Evolutionary conservation across 2,888 invertebrate species (phyloP).

Genomic region (Cheilosia pagana): DNA sequence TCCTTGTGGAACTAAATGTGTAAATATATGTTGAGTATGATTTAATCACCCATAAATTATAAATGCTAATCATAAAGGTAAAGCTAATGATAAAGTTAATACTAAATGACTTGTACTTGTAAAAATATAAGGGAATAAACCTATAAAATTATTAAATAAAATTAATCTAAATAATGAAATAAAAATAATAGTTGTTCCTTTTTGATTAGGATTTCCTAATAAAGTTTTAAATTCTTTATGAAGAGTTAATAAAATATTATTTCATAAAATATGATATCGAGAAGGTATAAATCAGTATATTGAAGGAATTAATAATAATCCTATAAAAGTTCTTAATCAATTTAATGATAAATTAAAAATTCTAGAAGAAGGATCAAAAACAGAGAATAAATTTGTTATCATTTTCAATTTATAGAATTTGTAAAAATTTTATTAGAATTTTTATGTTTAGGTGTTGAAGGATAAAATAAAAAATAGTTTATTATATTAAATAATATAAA

Average conservation of each 20-base stretch:
- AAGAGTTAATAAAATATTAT: neutral
- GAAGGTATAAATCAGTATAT: neutral
- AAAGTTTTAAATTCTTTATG: neutral
- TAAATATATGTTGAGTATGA: slow-evolving; percentile 87
- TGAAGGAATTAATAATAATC: slow-evolving; percentile 84
- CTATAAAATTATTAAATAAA: neutral
- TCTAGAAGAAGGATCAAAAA: too few relatives aligned
- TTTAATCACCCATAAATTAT: slow-evolving; percentile 88
- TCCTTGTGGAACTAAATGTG: slow-evolving; percentile 88
- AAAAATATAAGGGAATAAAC: neutral
- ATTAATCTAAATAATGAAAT: neutral
- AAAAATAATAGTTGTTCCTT: neutral
- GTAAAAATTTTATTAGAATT: slow-evolving; percentile 76
- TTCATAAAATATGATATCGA: neutral
- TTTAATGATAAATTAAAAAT: slow-evolving; percentile 79
- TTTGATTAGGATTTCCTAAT: neutral
- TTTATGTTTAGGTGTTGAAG: slow-evolving; percentile 79
- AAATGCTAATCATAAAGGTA: slow-evolving; percentile 87
- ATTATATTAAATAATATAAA: slow-evolving; percentile 85
- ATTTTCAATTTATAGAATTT: slow-evolving; percentile 80
- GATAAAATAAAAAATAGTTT: slow-evolving; percentile 84
- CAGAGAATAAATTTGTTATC: too few relatives aligned
- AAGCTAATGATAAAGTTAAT: slow-evolving; percentile 84
- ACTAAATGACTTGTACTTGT: slow-evolving; percentile 85
- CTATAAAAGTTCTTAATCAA: slow-evolving; percentile 86